phyloP scores from a whole-genome alignment of 2,797 vertebrate species.

The Aphelocoma californica region DNA sequence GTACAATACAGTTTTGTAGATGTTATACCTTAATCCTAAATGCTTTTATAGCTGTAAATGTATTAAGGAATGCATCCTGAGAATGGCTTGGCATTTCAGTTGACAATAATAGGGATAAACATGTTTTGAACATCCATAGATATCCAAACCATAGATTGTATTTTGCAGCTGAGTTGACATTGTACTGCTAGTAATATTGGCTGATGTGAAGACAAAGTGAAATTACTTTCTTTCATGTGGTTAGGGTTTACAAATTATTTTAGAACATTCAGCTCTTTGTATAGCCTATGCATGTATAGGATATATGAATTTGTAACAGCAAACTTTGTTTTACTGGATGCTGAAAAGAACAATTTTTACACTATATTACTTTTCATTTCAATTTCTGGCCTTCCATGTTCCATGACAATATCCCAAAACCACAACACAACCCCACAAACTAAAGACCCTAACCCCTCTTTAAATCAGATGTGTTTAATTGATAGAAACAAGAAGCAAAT shows the following conservation, averaged over 20 bases:
- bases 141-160: not conserved
- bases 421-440: not conserved
- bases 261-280: not conserved
- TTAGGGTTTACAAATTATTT: not conserved
- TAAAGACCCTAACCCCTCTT: not conserved
- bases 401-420: not conserved
- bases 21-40: constrained; percentile 17
- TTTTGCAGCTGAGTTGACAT: not conserved
- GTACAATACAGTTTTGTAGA: not conserved
- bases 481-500: not conserved
- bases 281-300: not conserved
- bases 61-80: constrained; percentile 9
- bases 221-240: not conserved
- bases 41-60: not conserved
- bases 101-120: constrained; percentile 35
- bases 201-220: not conserved
- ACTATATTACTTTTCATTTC: not conserved
- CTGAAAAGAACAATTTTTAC: not conserved
- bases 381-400: not conserved
- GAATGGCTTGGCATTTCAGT: not conserved
- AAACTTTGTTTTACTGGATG: not conserved
- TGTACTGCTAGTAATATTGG: not conserved
- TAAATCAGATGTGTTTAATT: not conserved
- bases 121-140: not conserved
- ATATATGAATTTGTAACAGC: not conserved